phyloP scores from a whole-genome alignment of 2,888 invertebrate species.

The Lottia gigantea region DNA sequence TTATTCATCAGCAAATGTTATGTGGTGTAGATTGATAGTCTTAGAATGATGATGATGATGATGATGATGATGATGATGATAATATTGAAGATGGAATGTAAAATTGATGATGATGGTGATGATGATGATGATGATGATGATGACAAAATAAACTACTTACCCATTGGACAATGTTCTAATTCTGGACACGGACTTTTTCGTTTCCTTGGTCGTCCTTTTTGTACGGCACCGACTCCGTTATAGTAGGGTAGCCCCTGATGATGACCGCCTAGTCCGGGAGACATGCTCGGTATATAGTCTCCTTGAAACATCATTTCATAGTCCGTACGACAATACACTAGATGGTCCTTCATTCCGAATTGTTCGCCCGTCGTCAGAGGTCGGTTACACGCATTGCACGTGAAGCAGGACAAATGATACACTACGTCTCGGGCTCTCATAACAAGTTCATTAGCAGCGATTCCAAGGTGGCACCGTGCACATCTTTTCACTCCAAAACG shows the following conservation, averaged over 20 bases:
- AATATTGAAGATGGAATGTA: too few relatives aligned
- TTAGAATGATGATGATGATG: too few relatives aligned
- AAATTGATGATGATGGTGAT: too few relatives aligned
- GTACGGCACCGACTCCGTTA: conserved; percentile 77
- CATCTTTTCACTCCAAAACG: conserved; percentile 87
- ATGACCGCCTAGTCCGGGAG: conserved; percentile 33
- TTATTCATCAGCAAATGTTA: too few relatives aligned
- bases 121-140: too few relatives aligned
- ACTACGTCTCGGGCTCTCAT: conserved; percentile 89
- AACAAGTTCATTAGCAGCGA: conserved; percentile 88
- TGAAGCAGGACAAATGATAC: conserved; percentile 90
- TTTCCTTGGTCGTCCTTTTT: conserved; percentile 86
- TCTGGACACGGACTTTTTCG: conserved; percentile 72
- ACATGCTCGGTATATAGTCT: conserved; percentile 41
- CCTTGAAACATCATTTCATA: conserved; percentile 74
- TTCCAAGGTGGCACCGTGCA: conserved; percentile 85
- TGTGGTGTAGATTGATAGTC: too few relatives aligned
- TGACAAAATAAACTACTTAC: conserved; percentile 36
- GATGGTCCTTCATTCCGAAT: conserved; percentile 87
- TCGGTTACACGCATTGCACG: conserved; percentile 85
- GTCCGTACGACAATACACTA: conserved; percentile 86
- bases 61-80: too few relatives aligned
- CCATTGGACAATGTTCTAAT: conserved; percentile 49
- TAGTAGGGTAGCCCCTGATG: conserved; percentile 70
- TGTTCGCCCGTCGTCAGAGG: conserved; percentile 89